Percentiles rank a stretch among this genome's conserved stretches.
Conservation (phyloP, 1,140 invertebrate species). For the Ptiloglossa arizonensis region DNA sequence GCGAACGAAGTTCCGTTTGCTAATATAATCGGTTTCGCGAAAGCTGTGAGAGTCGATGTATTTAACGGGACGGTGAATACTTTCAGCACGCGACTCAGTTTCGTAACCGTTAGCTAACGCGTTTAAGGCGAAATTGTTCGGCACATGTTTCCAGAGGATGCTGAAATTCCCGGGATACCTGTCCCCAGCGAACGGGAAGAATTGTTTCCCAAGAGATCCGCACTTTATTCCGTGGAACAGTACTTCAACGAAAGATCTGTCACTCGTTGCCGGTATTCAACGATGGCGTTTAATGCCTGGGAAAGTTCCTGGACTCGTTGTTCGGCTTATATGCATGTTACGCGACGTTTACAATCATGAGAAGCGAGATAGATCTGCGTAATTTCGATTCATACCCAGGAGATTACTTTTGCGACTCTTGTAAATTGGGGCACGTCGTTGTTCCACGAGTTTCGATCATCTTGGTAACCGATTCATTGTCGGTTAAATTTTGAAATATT, state of each 20-base stretch:
- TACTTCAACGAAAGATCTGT: constrained; percentile 39
- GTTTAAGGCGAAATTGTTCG: constrained; percentile 13
- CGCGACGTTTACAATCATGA: constrained; percentile 34
- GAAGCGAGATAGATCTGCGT: constrained; percentile 16
- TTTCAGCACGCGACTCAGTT: neutral
- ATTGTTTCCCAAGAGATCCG: constrained; percentile 46
- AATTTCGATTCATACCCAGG: neutral
- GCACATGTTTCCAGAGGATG: constrained; percentile 7
- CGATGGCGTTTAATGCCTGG: constrained; percentile 43
- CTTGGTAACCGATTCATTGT: no score
- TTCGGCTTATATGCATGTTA: constrained; percentile 23
- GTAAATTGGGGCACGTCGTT: neutral
- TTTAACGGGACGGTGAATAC: neutral
- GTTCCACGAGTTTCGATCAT: no score
- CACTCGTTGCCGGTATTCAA: constrained; percentile 26
- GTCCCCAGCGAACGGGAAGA: neutral
- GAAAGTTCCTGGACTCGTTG: constrained; percentile 46
- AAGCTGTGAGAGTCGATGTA: no score
- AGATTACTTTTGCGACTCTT: neutral
- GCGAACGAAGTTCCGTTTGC: no score
- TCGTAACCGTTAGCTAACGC: constrained; percentile 4
- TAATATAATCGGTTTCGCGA: no score
- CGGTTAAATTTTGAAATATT: no score
- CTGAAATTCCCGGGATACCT: constrained; percentile 33
- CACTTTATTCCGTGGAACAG: constrained; percentile 19